Conservation (phyloP, 2,797 vertebrate species). For the Lepilemur ruficaudatus region DNA sequence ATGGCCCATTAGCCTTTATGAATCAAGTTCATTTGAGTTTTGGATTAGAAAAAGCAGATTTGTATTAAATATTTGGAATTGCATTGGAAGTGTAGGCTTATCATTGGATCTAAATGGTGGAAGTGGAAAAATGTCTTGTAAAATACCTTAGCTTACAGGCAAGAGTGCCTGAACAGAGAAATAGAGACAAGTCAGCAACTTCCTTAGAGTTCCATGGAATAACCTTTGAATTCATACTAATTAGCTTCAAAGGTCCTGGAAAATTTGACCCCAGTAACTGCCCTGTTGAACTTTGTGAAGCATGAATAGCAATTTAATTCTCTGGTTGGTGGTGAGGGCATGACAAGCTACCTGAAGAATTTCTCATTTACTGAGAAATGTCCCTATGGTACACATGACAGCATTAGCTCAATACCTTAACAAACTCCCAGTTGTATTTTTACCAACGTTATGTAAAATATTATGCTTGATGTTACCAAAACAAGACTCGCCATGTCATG, state of each 20-base stretch:
- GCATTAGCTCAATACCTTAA: neutral
- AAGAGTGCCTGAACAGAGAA: neutral
- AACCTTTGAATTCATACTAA: conserved; percentile 63
- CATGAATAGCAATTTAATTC: conserved; percentile 40
- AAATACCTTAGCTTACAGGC: neutral
- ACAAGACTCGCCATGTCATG: neutral
- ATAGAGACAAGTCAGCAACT: conserved; percentile 33
- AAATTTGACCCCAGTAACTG: conserved; percentile 54
- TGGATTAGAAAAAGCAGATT: neutral
- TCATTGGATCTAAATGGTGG: neutral
- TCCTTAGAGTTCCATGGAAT: conserved; percentile 42
- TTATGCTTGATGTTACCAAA: neutral
- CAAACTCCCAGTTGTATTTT: neutral
- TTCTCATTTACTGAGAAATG: conserved; percentile 36
- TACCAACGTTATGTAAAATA: neutral
- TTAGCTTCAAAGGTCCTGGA: conserved; percentile 49
- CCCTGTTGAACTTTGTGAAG: conserved; percentile 37
- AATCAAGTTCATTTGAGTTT: neutral
- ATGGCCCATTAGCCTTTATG: neutral
- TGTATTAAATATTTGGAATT: neutral
- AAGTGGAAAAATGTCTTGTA: neutral
- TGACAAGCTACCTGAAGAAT: conserved; percentile 22
- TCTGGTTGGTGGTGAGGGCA: conserved; percentile 34
- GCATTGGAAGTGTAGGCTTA: neutral
- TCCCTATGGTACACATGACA: neutral